These are phyloP conservation scores for Eilema sororculum DNA, from an alignment of 2,888 invertebrate genomes.

Conservation along the genomic window DNA sequence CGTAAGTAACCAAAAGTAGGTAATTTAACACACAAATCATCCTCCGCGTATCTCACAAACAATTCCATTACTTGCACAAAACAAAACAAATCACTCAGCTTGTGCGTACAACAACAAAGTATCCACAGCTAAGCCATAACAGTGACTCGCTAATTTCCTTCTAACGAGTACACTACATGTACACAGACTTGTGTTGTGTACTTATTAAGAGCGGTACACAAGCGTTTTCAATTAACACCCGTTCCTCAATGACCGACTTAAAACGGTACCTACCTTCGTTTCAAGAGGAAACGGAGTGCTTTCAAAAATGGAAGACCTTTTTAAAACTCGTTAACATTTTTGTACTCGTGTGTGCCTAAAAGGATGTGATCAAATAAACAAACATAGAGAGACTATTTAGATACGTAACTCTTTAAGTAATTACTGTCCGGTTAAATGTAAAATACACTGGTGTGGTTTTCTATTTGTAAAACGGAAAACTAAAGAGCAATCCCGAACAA, in stretches of 20 bases:
- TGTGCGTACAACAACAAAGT: slow-evolving; percentile 23
- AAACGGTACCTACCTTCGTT: slow-evolving; percentile 25
- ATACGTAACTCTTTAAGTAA: not conserved
- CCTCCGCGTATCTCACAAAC: not conserved
- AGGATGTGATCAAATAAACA: not conserved
- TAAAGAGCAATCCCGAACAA: not conserved
- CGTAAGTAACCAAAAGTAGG: slow-evolving; percentile 1
- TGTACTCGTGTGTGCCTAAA: not conserved
- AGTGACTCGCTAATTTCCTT: slow-evolving; percentile 39
- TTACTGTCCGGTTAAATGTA: not conserved
- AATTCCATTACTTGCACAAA: slow-evolving; percentile 17
- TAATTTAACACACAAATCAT: slow-evolving; percentile 7
- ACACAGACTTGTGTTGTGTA: slow-evolving; percentile 12
- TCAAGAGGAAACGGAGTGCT: slow-evolving; percentile 26
- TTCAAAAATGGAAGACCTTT: slow-evolving; percentile 19
- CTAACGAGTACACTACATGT: slow-evolving; percentile 29
- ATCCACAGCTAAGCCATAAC: slow-evolving; percentile 26
- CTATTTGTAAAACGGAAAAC: slow-evolving; percentile 4
- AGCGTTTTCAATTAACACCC: slow-evolving; percentile 45
- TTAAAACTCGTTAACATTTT: slow-evolving; percentile 9
- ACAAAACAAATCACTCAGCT: slow-evolving; percentile 17
- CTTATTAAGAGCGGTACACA: slow-evolving; percentile 11
- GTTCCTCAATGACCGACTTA: slow-evolving; percentile 39
- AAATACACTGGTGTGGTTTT: not conserved
- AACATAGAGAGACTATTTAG: not conserved